Evolutionary conservation across 2,888 invertebrate genomes (phyloP).

Genomic region (Acrobeloides nanus): DNA sequence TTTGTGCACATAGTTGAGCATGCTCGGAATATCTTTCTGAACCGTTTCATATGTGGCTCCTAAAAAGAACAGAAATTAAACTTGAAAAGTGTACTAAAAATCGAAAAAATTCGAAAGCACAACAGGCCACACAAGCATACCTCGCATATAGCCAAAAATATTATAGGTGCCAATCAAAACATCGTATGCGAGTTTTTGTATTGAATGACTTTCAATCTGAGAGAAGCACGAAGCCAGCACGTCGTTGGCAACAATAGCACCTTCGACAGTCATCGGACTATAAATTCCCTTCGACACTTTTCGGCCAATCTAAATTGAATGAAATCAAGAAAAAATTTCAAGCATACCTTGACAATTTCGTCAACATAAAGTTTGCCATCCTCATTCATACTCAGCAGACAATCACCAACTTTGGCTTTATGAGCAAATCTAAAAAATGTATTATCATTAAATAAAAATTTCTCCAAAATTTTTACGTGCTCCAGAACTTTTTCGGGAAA

Average conservation of each 20-base stretch:
- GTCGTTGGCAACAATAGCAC: conserved; percentile 42
- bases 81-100: too few species aligned
- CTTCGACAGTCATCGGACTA: conserved; percentile 52
- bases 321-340: not conserved
- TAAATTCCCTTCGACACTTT: conserved; percentile 44
- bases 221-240: conserved; percentile 50
- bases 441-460: too few species aligned
- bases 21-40: conserved; percentile 38
- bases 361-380: conserved; percentile 30
- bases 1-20: conserved; percentile 39
- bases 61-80: conserved; percentile 11
- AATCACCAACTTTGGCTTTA: conserved; percentile 38
- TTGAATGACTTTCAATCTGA: conserved; percentile 46
- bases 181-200: conserved; percentile 49
- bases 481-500: too few species aligned
- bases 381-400: conserved; percentile 34
- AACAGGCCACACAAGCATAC: conserved; percentile 5
- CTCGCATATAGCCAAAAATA: conserved; percentile 31
- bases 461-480: too few species aligned
- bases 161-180: conserved; percentile 36
- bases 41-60: conserved; percentile 14
- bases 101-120: too few species aligned
- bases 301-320: conserved; percentile 32
- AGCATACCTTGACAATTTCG: conserved; percentile 32
- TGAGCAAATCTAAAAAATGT: conserved; percentile 27